phyloP scores from a whole-genome alignment of 2,113 vertebrate species.

The Hydropotes inermis region DNA sequence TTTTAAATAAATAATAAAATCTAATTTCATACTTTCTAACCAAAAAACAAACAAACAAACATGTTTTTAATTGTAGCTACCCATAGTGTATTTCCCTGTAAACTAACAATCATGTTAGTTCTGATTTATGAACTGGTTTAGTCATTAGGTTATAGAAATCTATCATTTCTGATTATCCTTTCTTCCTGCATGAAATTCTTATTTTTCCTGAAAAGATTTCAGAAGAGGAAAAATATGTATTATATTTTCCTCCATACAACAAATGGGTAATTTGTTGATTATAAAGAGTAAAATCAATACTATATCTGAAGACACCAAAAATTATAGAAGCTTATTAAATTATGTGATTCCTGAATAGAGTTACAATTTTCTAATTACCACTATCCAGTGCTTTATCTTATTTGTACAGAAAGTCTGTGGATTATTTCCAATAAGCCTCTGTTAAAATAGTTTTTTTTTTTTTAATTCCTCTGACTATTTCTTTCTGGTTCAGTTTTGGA shows the following conservation, averaged over 20 bases:
- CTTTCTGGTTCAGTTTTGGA: too few relatives aligned
- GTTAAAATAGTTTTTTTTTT: constrained; percentile 42
- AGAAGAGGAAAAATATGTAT: not conserved
- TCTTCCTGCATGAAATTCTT: not conserved
- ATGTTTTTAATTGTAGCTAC: not conserved
- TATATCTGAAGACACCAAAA: not conserved
- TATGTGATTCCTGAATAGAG: constrained; percentile 51
- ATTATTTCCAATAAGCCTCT: constrained; percentile 47
- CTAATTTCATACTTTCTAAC: not conserved
- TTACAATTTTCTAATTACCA: constrained; percentile 46
- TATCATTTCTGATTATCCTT: not conserved
- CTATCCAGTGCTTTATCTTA: not conserved
- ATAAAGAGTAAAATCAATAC: not conserved
- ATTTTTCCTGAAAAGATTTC: constrained; percentile 26
- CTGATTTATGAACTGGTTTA: not conserved
- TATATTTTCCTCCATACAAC: not conserved
- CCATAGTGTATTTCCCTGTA: not conserved
- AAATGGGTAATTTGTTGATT: constrained; percentile 1
- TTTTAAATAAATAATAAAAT: constrained; percentile 27
- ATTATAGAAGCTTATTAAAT: constrained; percentile 49
- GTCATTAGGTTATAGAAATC: not conserved
- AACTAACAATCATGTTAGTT: not conserved
- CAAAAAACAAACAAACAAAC: not conserved
- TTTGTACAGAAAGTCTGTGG: constrained; percentile 34
- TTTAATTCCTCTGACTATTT: constrained; percentile 32